A percentile compares a stretch with the other conserved stretches of the same genome.
phyloP scores from a whole-genome alignment of 2,113 vertebrate genomes.

The Zosterops borbonicus region DNA sequence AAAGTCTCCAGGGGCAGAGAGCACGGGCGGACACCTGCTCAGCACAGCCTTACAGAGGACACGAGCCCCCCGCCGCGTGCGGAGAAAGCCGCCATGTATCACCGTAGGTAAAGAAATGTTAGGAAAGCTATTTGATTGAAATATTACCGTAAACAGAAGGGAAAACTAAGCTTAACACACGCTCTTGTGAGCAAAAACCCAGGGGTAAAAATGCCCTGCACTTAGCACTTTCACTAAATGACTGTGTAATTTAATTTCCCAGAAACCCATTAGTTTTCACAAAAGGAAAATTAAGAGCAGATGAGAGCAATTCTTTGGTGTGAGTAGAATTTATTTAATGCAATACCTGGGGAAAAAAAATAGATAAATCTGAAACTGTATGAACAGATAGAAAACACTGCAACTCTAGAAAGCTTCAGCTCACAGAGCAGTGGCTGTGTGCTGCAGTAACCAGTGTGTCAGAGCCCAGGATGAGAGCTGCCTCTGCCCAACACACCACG shows the following conservation, averaged over 20 bases:
- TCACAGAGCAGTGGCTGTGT: neutral
- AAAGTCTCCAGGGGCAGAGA: neutral
- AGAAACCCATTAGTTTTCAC: constrained; percentile 78
- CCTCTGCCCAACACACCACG: neutral
- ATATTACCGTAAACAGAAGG: constrained; percentile 43
- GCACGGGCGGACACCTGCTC: constrained; percentile 72
- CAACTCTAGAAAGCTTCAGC: neutral
- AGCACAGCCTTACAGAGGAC: constrained; percentile 27
- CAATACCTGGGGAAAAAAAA: constrained; percentile 26
- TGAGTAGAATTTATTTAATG: constrained; percentile 69
- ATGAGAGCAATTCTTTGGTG: constrained; percentile 71
- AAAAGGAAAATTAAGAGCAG: constrained; percentile 77
- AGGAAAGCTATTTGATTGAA: constrained; percentile 21
- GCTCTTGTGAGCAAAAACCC: constrained; percentile 42
- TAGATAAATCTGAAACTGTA: constrained; percentile 12
- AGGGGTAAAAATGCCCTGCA: constrained; percentile 65
- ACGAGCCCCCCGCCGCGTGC: neutral
- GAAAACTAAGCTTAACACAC: constrained; percentile 38
- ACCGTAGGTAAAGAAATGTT: neutral
- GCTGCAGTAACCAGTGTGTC: neutral
- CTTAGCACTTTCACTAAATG: constrained; percentile 73
- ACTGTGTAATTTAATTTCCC: constrained; percentile 79
- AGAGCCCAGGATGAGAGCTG: neutral
- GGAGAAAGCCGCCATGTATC: neutral
- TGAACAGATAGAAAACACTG: neutral